Conservation (phyloP, 2,888 invertebrate species). For the Cancer borealis region DNA sequence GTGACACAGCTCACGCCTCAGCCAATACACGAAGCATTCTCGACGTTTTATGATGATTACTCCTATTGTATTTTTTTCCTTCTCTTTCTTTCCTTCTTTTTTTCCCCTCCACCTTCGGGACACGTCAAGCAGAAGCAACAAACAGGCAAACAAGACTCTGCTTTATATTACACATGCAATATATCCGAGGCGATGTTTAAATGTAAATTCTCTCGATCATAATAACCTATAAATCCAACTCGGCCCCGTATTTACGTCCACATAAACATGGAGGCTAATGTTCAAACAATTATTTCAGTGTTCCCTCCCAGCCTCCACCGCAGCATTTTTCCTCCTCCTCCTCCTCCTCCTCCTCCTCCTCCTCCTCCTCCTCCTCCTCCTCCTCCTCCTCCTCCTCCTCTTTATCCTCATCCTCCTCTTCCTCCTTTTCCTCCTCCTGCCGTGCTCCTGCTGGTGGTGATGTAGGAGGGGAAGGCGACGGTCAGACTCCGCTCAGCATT, state of each 20-base stretch:
- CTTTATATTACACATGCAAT: constrained; percentile 43
- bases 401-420: too few species aligned
- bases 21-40: background rate
- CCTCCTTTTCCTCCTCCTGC: background rate
- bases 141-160: constrained; percentile 42
- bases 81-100: background rate
- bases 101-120: background rate
- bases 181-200: constrained; percentile 60
- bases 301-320: constrained; percentile 28
- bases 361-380: background rate
- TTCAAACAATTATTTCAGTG: constrained; percentile 64
- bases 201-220: constrained; percentile 64
- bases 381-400: background rate
- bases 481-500: background rate
- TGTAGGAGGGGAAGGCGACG: background rate
- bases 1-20: background rate
- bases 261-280: constrained; percentile 71
- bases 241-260: constrained; percentile 63
- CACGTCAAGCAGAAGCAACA: constrained; percentile 17
- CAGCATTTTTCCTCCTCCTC: background rate
- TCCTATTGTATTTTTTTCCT: background rate
- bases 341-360: background rate
- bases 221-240: constrained; percentile 68
- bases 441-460: background rate
- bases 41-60: background rate